A percentile compares a stretch with the other conserved stretches of the same genome.
Evolutionary conservation across 2,797 vertebrate species (phyloP).

Genomic region (Gobionotothen gibberifrons): DNA sequence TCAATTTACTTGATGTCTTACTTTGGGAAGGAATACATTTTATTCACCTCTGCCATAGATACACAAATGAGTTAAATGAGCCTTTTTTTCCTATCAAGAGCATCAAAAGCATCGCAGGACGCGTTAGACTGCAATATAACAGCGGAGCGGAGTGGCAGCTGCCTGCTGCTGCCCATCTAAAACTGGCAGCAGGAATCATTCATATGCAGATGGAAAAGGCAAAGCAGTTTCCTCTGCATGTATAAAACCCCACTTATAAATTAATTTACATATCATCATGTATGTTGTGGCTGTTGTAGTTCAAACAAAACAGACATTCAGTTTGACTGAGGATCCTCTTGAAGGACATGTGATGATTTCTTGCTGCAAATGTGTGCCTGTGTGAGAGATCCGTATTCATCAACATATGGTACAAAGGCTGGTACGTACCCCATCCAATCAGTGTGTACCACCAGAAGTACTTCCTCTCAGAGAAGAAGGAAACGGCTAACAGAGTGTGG

Average conservation of each 20-base stretch:
- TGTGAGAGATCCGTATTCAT: slow-evolving; percentile 4
- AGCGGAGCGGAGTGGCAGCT: slow-evolving; percentile 23
- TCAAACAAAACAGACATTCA: slow-evolving; percentile 17
- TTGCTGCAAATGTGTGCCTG: not conserved
- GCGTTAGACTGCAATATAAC: slow-evolving; percentile 7
- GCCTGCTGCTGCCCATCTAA: slow-evolving; percentile 42
- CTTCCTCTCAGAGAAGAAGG: slow-evolving; percentile 97
- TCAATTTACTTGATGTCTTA: not conserved
- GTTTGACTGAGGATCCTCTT: slow-evolving; percentile 3
- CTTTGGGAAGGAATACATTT: not conserved
- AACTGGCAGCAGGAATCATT: slow-evolving; percentile 30
- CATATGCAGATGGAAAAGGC: slow-evolving; percentile 32
- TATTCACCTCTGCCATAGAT: not conserved
- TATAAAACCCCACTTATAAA: slow-evolving; percentile 14
- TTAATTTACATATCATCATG: slow-evolving; percentile 32
- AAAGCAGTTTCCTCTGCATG: slow-evolving; percentile 22
- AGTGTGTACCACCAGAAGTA: slow-evolving; percentile 99
- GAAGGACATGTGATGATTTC: slow-evolving; percentile 7
- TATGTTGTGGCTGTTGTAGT: slow-evolving; percentile 1
- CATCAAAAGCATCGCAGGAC: not conserved
- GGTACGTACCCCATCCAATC: slow-evolving; percentile 94
- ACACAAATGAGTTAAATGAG: not conserved
- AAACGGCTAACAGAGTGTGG: slow-evolving; percentile 92
- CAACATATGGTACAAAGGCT: not conserved
- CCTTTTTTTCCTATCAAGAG: slow-evolving; percentile 11